These are phyloP conservation scores for Ophraella communa DNA, from an alignment of 2,888 invertebrate genomes.

Conservation along the genomic window DNA sequence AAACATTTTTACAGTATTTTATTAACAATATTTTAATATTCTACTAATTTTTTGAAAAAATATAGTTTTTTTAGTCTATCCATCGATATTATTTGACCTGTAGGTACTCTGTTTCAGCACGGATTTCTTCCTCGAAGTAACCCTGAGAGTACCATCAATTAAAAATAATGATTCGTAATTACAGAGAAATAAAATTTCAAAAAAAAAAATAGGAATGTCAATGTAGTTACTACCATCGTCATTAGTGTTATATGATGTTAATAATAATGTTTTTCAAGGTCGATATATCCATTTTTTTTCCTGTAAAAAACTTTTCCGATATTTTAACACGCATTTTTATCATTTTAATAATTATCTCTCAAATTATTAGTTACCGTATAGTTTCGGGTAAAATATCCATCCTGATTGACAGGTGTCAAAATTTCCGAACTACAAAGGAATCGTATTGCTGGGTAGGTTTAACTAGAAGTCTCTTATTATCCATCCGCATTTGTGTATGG, in stretches of 20 bases:
- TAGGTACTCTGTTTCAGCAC: too few species aligned
- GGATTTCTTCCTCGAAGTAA: not conserved
- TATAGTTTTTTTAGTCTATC: too few species aligned
- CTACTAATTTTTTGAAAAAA: too few species aligned
- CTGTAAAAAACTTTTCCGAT: too few species aligned
- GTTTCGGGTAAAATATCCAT: slow-evolving; percentile 1
- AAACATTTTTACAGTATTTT: too few species aligned
- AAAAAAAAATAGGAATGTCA: not conserved
- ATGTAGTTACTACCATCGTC: not conserved
- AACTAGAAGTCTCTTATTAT: slow-evolving; percentile 27
- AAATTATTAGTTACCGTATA: slow-evolving; percentile 6
- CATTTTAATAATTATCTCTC: too few species aligned
- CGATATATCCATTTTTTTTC: too few species aligned
- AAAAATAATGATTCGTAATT: not conserved
- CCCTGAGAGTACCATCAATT: not conserved
- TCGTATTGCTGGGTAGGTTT: slow-evolving; percentile 1
- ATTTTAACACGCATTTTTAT: too few species aligned
- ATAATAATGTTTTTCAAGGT: not conserved
- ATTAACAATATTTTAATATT: too few species aligned
- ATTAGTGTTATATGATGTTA: not conserved
- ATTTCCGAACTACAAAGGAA: slow-evolving; percentile 10
- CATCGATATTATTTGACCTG: too few species aligned
- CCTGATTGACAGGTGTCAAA: slow-evolving; percentile 20
- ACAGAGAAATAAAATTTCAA: not conserved
- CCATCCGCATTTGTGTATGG: slow-evolving; percentile 25